These are phyloP conservation scores for Steatornis caripensis DNA, from an alignment of 2,113 vertebrate species.

Conservation along the genomic window DNA sequence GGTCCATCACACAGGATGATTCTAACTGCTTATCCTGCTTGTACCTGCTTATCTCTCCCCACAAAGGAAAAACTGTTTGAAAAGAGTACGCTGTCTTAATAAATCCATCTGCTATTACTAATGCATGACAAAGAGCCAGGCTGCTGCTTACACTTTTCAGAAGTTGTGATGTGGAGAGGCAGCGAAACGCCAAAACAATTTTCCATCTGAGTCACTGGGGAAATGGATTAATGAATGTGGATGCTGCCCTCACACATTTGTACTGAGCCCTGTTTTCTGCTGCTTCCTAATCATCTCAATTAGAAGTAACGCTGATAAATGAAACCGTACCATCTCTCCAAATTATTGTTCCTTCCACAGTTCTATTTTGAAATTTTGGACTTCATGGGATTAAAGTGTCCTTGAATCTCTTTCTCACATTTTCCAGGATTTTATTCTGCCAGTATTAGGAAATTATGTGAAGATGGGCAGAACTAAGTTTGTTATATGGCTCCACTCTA, in stretches of 20 bases:
- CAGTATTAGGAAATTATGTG: neutral
- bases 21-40: neutral
- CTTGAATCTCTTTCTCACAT: neutral
- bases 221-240: neutral
- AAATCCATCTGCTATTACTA: neutral
- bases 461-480: neutral
- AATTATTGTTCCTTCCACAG: neutral
- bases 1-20: neutral
- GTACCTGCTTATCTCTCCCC: neutral
- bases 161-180: neutral
- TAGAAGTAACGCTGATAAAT: neutral
- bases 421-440: neutral
- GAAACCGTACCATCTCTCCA: neutral
- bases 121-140: neutral
- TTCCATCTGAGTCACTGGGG: neutral
- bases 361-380: neutral
- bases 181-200: neutral
- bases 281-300: neutral
- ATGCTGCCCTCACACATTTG: neutral
- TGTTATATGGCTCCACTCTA: neutral
- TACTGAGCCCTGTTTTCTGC: neutral
- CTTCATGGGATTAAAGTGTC: neutral
- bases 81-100: neutral
- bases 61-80: neutral
- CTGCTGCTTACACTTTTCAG: neutral